Evolutionary conservation across 2,797 vertebrate genomes (phyloP).

Genomic region (Allobates femoralis): DNA sequence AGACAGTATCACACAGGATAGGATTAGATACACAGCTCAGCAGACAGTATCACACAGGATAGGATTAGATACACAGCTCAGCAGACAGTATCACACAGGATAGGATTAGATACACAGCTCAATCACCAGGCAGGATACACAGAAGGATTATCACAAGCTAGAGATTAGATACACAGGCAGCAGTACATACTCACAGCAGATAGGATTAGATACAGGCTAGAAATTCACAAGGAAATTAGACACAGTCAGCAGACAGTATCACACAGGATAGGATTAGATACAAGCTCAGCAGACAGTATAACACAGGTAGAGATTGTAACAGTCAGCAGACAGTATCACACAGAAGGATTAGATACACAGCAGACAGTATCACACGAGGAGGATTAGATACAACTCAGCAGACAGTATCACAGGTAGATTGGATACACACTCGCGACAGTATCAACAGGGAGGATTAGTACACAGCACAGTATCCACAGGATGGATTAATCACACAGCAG

Average conservation of each 20-base stretch:
- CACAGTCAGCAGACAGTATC: too few species aligned
- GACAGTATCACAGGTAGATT: background rate
- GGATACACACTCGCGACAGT: background rate
- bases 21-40: too few species aligned
- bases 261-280: too few species aligned
- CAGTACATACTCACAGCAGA: background rate
- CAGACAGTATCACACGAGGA: background rate
- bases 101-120: background rate
- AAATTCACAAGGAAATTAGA: too few species aligned
- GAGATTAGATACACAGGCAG: background rate
- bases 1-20: too few species aligned
- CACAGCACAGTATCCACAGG: background rate
- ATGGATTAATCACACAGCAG: background rate
- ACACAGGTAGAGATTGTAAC: too few species aligned
- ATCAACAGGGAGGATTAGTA: background rate
- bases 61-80: too few species aligned
- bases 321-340: too few species aligned
- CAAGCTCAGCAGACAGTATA: too few species aligned
- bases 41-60: too few species aligned
- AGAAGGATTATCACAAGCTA: background rate
- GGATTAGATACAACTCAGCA: background rate
- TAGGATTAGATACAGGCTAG: background rate
- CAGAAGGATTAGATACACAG: too few species aligned
- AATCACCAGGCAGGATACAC: background rate
- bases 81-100: too few species aligned